phyloP scores from a whole-genome alignment of 2,888 invertebrate genomes.

The Tetragnatha montana region DNA sequence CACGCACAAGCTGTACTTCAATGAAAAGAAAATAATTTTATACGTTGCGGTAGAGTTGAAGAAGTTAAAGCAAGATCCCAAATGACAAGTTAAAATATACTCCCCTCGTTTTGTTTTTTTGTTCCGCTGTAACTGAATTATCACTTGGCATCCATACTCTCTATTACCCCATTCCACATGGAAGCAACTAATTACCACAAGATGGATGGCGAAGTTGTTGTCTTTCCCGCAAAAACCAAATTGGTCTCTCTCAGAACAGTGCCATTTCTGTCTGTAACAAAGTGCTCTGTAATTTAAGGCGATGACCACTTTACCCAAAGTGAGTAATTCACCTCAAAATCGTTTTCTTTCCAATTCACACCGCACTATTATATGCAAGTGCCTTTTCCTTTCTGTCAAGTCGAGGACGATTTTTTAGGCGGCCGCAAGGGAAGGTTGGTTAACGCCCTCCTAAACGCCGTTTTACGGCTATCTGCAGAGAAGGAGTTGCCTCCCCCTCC shows the following conservation, averaged over 20 bases:
- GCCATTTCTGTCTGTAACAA: slow-evolving; percentile 31
- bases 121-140: neutral
- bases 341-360: slow-evolving; percentile 10
- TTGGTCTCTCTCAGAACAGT: slow-evolving; percentile 13
- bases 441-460: slow-evolving; percentile 34
- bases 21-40: too few relatives aligned
- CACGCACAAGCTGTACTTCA: too few relatives aligned
- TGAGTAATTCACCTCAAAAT: slow-evolving; percentile 32
- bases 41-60: too few relatives aligned
- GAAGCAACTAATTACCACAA: neutral
- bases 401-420: neutral
- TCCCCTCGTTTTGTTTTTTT: neutral
- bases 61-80: too few relatives aligned
- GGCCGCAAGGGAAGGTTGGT: neutral
- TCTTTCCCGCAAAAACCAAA: neutral
- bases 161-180: neutral
- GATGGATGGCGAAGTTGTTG: neutral
- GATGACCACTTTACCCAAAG: slow-evolving; percentile 20
- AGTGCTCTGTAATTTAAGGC: slow-evolving; percentile 36
- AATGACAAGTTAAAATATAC: neutral
- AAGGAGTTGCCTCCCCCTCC: slow-evolving; percentile 33
- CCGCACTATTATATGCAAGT: slow-evolving; percentile 30
- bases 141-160: neutral
- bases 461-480: slow-evolving; percentile 27
- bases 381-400: neutral